Conservation (phyloP, 2,797 vertebrate species). For the Monodelphis domestica region DNA sequence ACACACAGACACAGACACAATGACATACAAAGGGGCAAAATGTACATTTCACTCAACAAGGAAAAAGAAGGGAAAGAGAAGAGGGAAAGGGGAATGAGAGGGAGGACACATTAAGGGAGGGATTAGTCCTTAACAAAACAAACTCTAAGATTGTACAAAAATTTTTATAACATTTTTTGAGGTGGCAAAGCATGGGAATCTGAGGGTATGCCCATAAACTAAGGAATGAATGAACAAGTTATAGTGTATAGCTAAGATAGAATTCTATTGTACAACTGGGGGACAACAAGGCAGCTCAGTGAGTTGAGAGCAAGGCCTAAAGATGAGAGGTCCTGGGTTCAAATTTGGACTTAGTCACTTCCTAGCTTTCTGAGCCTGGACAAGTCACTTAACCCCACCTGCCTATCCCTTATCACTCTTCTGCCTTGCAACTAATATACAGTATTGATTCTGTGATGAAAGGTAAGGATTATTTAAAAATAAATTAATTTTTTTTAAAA, state of each 20-base stretch:
- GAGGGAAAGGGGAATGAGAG: background rate
- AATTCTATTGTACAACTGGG: background rate
- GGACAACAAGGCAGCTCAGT: no score
- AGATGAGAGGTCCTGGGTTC: no score
- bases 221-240: background rate
- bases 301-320: no score
- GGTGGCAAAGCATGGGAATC: background rate
- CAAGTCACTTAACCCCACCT: no score
- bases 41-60: background rate
- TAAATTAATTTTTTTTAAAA: no score
- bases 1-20: background rate
- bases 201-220: background rate
- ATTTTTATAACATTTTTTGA: background rate
- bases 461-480: no score
- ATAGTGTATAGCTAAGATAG: background rate
- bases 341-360: no score
- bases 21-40: background rate
- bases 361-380: no score
- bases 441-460: no score
- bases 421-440: no score
- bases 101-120: background rate
- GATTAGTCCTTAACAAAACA: background rate
- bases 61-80: background rate
- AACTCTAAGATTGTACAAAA: background rate
- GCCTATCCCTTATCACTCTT: no score